These are phyloP conservation scores for Panopea generosa DNA, from an alignment of 2,888 invertebrate genomes.

Conservation along the genomic window DNA sequence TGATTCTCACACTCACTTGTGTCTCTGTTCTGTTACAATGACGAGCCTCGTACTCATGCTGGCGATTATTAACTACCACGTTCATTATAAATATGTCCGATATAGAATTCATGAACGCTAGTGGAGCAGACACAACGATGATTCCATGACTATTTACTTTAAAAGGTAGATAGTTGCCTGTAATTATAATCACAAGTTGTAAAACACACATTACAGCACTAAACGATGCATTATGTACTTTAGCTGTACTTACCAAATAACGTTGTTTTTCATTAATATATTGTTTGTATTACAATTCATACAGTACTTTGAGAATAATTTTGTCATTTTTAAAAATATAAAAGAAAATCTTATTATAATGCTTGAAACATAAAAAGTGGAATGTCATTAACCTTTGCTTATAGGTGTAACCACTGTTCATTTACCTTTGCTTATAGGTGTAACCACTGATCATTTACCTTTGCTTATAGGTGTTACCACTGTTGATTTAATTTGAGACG, in stretches of 20 bases:
- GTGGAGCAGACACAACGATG: slow-evolving; percentile 17
- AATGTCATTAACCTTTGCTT: too few species aligned
- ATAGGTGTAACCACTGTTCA: too few species aligned
- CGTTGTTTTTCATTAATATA: too few species aligned
- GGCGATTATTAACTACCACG: slow-evolving; percentile 11
- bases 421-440: too few species aligned
- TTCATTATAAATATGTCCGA: slow-evolving; percentile 35
- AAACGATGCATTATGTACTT: too few species aligned
- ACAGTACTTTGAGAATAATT: too few species aligned
- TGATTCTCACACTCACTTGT: slow-evolving; percentile 18
- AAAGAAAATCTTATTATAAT: too few species aligned
- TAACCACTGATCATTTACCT: slow-evolving; percentile 10
- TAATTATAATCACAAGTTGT: not conserved
- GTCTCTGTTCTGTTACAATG: slow-evolving; percentile 30
- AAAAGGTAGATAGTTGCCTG: slow-evolving; percentile 26
- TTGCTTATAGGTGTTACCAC: not conserved
- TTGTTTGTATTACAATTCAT: too few species aligned
- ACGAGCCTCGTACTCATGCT: not conserved
- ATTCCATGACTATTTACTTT: slow-evolving; percentile 23
- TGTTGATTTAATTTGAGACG: not conserved
- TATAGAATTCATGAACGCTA: slow-evolving; percentile 24
- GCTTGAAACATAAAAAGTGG: too few species aligned
- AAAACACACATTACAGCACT: not conserved
- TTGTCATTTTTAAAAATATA: too few species aligned
- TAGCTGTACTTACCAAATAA: too few species aligned